Conservation (phyloP, 2,113 vertebrate species). For the Rhinopithecus roxellana region DNA sequence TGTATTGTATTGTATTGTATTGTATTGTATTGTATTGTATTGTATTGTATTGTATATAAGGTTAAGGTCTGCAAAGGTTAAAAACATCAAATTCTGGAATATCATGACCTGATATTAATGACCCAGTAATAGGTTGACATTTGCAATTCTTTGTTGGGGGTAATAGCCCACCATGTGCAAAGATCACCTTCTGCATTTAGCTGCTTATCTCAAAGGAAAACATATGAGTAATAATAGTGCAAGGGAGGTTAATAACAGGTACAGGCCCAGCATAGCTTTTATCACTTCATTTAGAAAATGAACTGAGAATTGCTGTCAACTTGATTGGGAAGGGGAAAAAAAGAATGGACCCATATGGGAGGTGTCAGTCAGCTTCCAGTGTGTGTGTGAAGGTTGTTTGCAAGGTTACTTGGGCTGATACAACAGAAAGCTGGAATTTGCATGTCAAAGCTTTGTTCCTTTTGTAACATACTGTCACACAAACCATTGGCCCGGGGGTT, state of each 20-base stretch:
- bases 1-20: too few relatives aligned
- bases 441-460: slow-evolving; percentile 85
- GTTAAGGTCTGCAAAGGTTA: slow-evolving; percentile 84
- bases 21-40: too few relatives aligned
- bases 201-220: slow-evolving; percentile 80
- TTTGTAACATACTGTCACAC: slow-evolving; percentile 81
- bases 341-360: slow-evolving; percentile 83
- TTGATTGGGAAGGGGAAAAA: slow-evolving; percentile 81
- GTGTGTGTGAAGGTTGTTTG: slow-evolving; percentile 82
- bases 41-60: slow-evolving; percentile 69
- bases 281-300: slow-evolving; percentile 84
- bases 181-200: slow-evolving; percentile 81
- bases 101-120: slow-evolving; percentile 85
- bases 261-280: slow-evolving; percentile 78
- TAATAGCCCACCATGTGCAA: slow-evolving; percentile 80
- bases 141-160: slow-evolving; percentile 74
- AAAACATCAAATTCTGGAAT: slow-evolving; percentile 86
- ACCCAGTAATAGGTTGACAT: slow-evolving; percentile 84
- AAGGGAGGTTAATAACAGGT: slow-evolving; percentile 84
- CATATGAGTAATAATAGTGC: slow-evolving; percentile 80
- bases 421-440: slow-evolving; percentile 82
- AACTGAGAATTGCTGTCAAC: slow-evolving; percentile 85
- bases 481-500: slow-evolving; percentile 81
- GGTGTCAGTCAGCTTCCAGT: slow-evolving; percentile 79
- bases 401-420: slow-evolving; percentile 83